These are phyloP conservation scores for Pachycephus smyrnensis DNA, from an alignment of 2,888 invertebrate genomes.

Conservation along the genomic window DNA sequence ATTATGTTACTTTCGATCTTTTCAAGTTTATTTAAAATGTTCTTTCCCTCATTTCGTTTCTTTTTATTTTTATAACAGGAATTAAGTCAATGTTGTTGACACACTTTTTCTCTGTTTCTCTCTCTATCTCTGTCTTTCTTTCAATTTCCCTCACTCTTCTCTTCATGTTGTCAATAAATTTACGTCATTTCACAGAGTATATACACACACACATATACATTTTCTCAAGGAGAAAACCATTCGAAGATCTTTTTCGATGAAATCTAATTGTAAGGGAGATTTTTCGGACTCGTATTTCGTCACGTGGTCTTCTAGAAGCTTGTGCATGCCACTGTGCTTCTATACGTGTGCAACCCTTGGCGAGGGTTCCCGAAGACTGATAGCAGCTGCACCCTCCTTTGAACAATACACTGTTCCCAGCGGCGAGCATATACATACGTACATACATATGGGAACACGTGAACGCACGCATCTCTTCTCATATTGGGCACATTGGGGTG, in stretches of 20 bases:
- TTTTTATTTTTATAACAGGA: not conserved
- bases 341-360: not conserved
- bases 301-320: not conserved
- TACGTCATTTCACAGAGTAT: too few species aligned
- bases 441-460: not conserved
- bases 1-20: not conserved
- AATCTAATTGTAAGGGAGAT: not conserved
- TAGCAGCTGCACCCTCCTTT: slow-evolving; percentile 50
- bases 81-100: not conserved
- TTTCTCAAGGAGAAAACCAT: not conserved
- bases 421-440: not conserved
- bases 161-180: not conserved
- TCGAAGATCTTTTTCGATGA: not conserved
- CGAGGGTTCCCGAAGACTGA: slow-evolving; percentile 35
- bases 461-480: not conserved
- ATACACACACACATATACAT: not conserved
- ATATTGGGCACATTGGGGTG: slow-evolving; percentile 7
- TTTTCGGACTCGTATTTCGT: not conserved
- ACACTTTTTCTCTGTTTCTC: not conserved
- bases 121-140: not conserved
- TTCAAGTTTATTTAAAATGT: not conserved
- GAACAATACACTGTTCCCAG: not conserved
- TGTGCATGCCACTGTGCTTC: not conserved
- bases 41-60: not conserved
- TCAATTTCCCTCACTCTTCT: not conserved